phyloP scores from a whole-genome alignment of 1,140 invertebrate species.

The Philaenus spumarius region DNA sequence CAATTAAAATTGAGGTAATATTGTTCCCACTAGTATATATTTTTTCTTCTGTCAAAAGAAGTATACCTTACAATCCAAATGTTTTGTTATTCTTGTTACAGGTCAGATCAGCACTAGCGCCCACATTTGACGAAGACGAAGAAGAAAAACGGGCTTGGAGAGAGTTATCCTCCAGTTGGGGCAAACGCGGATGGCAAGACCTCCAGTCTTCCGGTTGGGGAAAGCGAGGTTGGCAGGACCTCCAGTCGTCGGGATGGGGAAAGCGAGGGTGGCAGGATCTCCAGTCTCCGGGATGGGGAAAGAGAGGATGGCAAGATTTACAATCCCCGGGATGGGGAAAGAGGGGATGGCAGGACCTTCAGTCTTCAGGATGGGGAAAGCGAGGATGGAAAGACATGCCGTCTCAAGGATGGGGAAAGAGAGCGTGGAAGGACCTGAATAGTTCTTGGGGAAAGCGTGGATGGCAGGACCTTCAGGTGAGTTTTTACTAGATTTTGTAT shows the following conservation, averaged over 20 bases:
- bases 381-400: constrained; percentile 30
- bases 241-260: too few relatives aligned
- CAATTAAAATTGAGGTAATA: too few relatives aligned
- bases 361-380: too few relatives aligned
- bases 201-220: too few relatives aligned
- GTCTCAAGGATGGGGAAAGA: constrained; percentile 30
- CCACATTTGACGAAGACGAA: constrained; percentile 19
- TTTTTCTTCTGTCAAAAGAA: too few relatives aligned
- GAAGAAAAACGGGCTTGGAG: constrained; percentile 23
- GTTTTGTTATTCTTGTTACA: too few relatives aligned
- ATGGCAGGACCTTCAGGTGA: constrained; percentile 30
- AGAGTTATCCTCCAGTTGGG: constrained; percentile 19
- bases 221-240: too few relatives aligned
- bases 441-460: constrained; percentile 28
- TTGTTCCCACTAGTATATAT: too few relatives aligned
- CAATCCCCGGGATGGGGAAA: constrained; percentile 29
- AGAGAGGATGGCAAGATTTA: constrained; percentile 22
- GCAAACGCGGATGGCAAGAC: constrained; percentile 22
- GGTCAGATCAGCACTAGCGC: constrained; percentile 11
- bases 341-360: constrained; percentile 31
- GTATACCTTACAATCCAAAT: too few relatives aligned
- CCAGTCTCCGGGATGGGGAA: constrained; percentile 23
- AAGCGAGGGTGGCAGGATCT: too few relatives aligned
- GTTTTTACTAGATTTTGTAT: too few relatives aligned
- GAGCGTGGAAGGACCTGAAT: constrained; percentile 20